phyloP scores from a whole-genome alignment of 37 sponge, comb jelly and placozoan species.

The Chondrilla cf. caribensis region DNA sequence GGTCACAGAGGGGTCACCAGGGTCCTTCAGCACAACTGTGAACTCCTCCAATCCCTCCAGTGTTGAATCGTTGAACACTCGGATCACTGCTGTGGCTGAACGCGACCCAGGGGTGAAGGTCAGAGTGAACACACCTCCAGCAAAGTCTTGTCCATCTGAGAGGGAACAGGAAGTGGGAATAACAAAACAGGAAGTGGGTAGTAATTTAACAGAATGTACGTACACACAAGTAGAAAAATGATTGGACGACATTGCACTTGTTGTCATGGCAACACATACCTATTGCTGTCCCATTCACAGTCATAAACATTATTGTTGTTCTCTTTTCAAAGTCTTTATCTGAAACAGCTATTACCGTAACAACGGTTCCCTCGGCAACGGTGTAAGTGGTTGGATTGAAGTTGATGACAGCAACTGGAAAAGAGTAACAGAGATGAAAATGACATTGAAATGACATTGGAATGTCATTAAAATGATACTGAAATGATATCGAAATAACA shows the following conservation, averaged over 20 bases:
- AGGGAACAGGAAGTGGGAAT: too few species aligned
- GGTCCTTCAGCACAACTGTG: background rate
- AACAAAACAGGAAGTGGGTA: too few species aligned
- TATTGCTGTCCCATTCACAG: too few species aligned
- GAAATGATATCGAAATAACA: too few species aligned
- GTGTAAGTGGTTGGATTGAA: constrained; percentile 1
- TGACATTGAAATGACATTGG: background rate
- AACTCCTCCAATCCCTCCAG: background rate
- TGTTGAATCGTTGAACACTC: background rate
- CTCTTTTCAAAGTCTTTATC: background rate
- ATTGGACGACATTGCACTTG: too few species aligned
- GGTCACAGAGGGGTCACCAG: background rate
- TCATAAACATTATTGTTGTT: background rate
- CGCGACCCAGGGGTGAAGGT: background rate
- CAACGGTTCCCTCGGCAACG: background rate
- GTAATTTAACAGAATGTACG: too few species aligned
- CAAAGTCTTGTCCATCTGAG: too few species aligned
- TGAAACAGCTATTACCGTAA: background rate
- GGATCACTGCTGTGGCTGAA: background rate
- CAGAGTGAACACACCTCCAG: background rate
- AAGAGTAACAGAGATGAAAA: background rate
- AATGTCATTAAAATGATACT: too few species aligned
- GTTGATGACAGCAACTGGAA: background rate
- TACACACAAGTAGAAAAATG: too few species aligned
- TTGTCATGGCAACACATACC: too few species aligned